phyloP scores from a whole-genome alignment of 2,888 invertebrate genomes.

The Ormia ochracea region DNA sequence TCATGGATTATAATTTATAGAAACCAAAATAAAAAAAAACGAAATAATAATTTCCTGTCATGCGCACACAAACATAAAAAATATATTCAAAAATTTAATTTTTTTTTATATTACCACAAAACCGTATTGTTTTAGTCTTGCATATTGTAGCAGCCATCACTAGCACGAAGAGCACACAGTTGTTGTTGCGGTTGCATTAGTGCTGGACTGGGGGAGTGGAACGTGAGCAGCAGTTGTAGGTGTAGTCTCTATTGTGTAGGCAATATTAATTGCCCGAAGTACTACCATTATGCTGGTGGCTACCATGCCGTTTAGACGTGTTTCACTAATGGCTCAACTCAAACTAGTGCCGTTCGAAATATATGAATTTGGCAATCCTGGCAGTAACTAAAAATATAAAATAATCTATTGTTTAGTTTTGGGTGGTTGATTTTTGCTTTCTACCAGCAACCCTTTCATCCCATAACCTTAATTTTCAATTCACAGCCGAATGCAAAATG shows the following conservation, averaged over 20 bases:
- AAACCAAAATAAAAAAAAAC: conserved; percentile 3
- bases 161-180: background rate
- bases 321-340: conserved; percentile 30
- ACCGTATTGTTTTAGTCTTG: conserved; percentile 54
- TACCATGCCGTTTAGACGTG: conserved; percentile 59
- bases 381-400: background rate
- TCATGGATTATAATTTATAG: conserved; percentile 48
- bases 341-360: background rate
- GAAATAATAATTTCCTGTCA: conserved; percentile 40
- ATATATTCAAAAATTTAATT: conserved; percentile 6
- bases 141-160: conserved; percentile 45
- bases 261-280: conserved; percentile 15
- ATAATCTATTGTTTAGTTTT: conserved; percentile 52
- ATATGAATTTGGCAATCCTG: conserved; percentile 39
- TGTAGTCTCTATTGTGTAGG: conserved; percentile 38
- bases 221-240: conserved; percentile 29
- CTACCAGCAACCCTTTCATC: conserved; percentile 38
- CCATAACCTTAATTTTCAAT: background rate
- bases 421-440: conserved; percentile 55
- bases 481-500: background rate
- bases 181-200: background rate
- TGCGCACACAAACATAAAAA: conserved; percentile 33
- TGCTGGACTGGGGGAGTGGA: background rate
- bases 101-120: conserved; percentile 38
- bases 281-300: conserved; percentile 51